Evolutionary conservation across 2,888 invertebrate genomes (phyloP).

Genomic region (Pristionchus maxplancki): DNA sequence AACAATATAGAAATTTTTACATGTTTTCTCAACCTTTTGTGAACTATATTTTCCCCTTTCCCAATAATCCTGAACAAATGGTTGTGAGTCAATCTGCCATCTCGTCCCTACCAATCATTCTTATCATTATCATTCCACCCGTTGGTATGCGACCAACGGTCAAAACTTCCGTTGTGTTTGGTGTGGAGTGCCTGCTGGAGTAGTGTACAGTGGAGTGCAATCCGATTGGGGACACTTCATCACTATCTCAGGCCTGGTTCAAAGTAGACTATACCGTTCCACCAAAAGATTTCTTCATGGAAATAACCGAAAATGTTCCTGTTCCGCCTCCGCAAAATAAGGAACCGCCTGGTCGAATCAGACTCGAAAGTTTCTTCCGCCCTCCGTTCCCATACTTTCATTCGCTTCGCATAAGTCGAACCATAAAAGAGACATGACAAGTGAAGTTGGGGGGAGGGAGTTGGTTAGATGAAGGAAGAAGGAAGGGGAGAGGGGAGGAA

Average conservation of each 20-base stretch:
- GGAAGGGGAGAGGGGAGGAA: conserved; percentile 1
- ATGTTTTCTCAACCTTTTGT: too few species aligned
- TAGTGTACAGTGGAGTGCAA: neutral
- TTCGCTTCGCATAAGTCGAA: conserved; percentile 27
- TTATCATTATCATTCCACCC: conserved; percentile 23
- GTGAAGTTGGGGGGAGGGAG: conserved; percentile 46
- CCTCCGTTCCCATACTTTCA: neutral
- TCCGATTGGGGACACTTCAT: neutral
- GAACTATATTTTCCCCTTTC: too few species aligned
- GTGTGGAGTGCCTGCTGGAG: neutral
- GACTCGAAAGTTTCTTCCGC: neutral
- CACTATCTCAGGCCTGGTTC: neutral
- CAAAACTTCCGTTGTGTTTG: conserved; percentile 29
- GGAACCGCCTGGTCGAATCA: neutral
- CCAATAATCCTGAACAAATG: neutral
- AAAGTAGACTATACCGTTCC: neutral
- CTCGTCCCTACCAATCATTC: neutral
- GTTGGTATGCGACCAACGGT: conserved; percentile 39
- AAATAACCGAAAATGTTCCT: too few species aligned
- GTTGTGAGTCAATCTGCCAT: neutral
- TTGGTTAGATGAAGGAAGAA: conserved; percentile 24
- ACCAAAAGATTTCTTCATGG: too few species aligned
- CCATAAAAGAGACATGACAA: conserved; percentile 52
- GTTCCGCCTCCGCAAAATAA: neutral
- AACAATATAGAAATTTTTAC: too few species aligned